Evolutionary conservation across 2,888 invertebrate genomes (phyloP).

Genomic region (Euplexia lucipara): DNA sequence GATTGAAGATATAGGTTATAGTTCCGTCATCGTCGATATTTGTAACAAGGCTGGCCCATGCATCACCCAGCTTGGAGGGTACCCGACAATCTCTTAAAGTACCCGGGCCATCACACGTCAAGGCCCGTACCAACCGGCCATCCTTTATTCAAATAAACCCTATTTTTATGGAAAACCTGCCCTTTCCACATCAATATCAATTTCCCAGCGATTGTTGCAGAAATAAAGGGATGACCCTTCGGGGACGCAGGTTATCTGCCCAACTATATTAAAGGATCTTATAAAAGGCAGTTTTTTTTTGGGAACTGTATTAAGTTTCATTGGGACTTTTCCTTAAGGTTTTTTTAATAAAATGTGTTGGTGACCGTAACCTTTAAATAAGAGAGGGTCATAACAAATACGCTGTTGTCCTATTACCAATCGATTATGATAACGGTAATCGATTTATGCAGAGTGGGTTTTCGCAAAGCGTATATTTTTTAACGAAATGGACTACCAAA

Average conservation of each 20-base stretch:
- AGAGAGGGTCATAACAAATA: conserved; percentile 8
- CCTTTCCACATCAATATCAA: conserved; percentile 91
- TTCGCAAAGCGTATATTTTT: background rate
- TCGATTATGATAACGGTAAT: conserved; percentile 23
- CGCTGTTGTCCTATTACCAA: conserved; percentile 14
- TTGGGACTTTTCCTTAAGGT: conserved; percentile 8
- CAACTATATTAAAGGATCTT: conserved; percentile 88
- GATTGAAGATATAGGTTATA: conserved; percentile 64
- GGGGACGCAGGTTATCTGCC: conserved; percentile 86
- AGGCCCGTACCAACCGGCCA: conserved; percentile 82
- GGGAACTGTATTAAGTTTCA: conserved; percentile 37
- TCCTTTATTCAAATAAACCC: conserved; percentile 91
- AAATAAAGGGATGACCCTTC: conserved; percentile 91
- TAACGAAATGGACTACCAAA: background rate
- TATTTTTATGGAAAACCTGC: conserved; percentile 91
- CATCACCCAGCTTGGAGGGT: conserved; percentile 75
- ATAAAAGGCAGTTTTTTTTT: conserved; percentile 70
- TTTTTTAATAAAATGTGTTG: conserved; percentile 20
- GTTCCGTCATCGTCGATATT: conserved; percentile 71
- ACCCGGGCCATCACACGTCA: conserved; percentile 82
- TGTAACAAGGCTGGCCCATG: conserved; percentile 72
- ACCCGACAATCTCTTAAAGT: conserved; percentile 86
- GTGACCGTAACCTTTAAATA: conserved; percentile 45
- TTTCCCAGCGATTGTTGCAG: conserved; percentile 90
- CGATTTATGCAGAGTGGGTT: conserved; percentile 30